Percentiles rank a stretch among this genome's conserved stretches.
These are phyloP conservation scores for Apostichopus japonicus DNA, from an alignment of 35 echinoderm and acorn worm species.

Conservation along the genomic window DNA sequence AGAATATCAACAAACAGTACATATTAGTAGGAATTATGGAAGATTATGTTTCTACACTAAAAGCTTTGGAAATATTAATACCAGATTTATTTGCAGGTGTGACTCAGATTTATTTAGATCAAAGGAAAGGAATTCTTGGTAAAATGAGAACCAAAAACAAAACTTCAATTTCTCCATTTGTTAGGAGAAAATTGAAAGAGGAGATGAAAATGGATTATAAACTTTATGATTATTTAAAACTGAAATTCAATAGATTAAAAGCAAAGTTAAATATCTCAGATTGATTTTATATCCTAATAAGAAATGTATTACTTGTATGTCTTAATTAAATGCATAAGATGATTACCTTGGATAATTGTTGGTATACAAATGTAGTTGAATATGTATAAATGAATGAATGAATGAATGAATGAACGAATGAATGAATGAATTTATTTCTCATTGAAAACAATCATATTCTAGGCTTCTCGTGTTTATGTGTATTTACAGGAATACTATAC, in stretches of 20 bases:
- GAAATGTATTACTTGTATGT: too few relatives aligned
- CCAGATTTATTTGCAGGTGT: constrained; percentile 31
- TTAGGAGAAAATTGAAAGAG: neutral
- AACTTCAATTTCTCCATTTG: neutral
- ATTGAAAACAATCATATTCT: too few relatives aligned
- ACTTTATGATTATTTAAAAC: constrained; percentile 30
- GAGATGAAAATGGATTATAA: constrained; percentile 23
- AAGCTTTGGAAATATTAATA: constrained; percentile 36
- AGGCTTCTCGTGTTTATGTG: too few relatives aligned
- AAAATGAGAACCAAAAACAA: constrained; percentile 59
- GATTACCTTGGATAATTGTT: too few relatives aligned
- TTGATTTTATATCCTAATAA: too few relatives aligned
- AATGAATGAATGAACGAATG: too few relatives aligned
- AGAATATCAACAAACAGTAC: constrained; percentile 26
- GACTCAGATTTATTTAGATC: constrained; percentile 20
- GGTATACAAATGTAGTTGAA: too few relatives aligned
- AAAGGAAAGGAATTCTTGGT: neutral
- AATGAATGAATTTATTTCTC: too few relatives aligned
- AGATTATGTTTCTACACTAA: constrained; percentile 14
- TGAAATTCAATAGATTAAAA: constrained; percentile 7
- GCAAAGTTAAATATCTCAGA: neutral
- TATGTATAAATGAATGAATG: too few relatives aligned
- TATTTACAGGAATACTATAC: too few relatives aligned
- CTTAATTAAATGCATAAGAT: too few relatives aligned
- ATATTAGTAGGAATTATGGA: constrained; percentile 39